A percentile compares a stretch with the other conserved stretches of the same genome.
These are phyloP conservation scores for Betta splendens DNA, from an alignment of 2,797 vertebrate species.

Conservation along the genomic window DNA sequence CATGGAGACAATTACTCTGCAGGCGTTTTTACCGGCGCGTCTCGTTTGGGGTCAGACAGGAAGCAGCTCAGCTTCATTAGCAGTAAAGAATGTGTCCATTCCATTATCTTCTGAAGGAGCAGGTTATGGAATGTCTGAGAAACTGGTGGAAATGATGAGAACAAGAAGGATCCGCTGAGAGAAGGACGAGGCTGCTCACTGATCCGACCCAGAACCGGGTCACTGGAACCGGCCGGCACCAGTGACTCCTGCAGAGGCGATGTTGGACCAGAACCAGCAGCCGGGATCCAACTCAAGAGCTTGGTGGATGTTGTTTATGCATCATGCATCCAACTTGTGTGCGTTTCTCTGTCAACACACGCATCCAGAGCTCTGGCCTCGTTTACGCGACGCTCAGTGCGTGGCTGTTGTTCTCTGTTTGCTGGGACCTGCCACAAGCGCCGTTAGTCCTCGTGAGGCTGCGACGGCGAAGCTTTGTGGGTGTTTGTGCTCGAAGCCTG, in stretches of 20 bases:
- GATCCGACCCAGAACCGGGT: too few relatives aligned
- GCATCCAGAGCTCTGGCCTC: too few relatives aligned
- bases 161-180: conserved; percentile 2
- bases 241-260: too few relatives aligned
- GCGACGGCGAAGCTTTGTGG: conserved; percentile 15
- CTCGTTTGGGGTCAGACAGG: too few relatives aligned
- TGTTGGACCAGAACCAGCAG: too few relatives aligned
- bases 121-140: conserved; percentile 16
- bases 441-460: conserved; percentile 30
- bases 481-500: conserved; percentile 46
- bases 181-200: background rate
- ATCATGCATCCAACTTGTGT: too few relatives aligned
- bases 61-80: conserved; percentile 27
- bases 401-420: background rate
- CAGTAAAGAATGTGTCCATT: conserved; percentile 12
- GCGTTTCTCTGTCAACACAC: too few relatives aligned
- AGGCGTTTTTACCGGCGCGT: conserved; percentile 22
- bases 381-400: too few relatives aligned
- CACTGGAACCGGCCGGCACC: too few relatives aligned
- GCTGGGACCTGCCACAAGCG: conserved; percentile 36
- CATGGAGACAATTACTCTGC: conserved; percentile 14
- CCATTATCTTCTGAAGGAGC: conserved; percentile 30
- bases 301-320: too few relatives aligned
- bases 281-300: too few relatives aligned
- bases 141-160: conserved; percentile 20